Conservation (phyloP, 1,140 invertebrate species). For the Bombus breviceps region DNA sequence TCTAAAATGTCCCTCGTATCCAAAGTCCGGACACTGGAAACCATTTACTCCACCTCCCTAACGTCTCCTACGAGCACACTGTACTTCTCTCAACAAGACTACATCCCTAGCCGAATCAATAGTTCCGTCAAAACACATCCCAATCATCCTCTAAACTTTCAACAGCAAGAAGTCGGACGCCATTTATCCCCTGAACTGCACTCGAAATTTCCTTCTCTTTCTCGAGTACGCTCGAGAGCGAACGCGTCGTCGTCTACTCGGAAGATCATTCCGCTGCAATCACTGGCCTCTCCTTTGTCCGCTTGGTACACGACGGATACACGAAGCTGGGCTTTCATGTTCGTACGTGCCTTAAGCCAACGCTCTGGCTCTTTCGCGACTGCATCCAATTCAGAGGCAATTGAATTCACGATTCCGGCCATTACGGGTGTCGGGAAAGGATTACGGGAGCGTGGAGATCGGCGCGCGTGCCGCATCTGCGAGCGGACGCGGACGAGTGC, state of each 20-base stretch:
- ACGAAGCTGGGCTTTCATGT: constrained; percentile 52
- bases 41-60: background rate
- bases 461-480: constrained; percentile 24
- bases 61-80: background rate
- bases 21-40: background rate
- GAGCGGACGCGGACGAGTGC: constrained; percentile 32
- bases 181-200: too few relatives aligned
- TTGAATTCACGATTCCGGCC: constrained; percentile 81
- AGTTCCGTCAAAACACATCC: background rate
- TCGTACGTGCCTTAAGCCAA: constrained; percentile 65
- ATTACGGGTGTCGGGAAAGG: constrained; percentile 81
- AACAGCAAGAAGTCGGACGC: background rate
- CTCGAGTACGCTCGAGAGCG: background rate
- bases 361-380: constrained; percentile 54
- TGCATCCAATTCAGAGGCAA: constrained; percentile 76
- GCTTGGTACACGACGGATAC: constrained; percentile 55
- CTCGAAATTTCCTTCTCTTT: too few relatives aligned
- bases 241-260: constrained; percentile 58
- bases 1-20: too few relatives aligned
- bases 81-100: background rate
- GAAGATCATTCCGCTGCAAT: constrained; percentile 53
- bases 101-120: background rate
- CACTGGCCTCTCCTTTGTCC: constrained; percentile 40
- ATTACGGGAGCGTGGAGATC: constrained; percentile 68
- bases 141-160: background rate